Evolutionary conservation across 2,797 vertebrate species (phyloP).

Genomic region (Knipowitschia caucasica): DNA sequence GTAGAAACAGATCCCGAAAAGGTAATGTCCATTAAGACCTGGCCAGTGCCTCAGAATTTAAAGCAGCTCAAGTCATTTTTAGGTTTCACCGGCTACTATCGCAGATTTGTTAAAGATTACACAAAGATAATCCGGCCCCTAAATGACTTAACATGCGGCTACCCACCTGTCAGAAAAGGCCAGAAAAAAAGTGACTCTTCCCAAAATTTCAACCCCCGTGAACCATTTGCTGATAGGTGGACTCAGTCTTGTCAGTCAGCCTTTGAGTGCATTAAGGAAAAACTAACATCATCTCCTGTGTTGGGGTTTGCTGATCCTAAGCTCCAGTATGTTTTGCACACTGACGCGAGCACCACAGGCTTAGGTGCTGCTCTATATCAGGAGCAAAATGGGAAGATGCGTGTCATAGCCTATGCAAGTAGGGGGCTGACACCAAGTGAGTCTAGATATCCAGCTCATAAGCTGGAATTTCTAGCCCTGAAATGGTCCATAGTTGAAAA

Average conservation of each 20-base stretch:
- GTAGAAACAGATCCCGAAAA: neutral
- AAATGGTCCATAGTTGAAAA: slow-evolving; percentile 9
- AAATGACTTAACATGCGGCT: slow-evolving; percentile 2
- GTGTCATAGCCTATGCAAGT: slow-evolving; percentile 17
- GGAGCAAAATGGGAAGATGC: slow-evolving; percentile 10
- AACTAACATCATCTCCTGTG: neutral
- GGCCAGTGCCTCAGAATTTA: neutral
- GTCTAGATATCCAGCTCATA: slow-evolving; percentile 7
- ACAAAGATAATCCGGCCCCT: slow-evolving; percentile 6
- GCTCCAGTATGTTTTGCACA: slow-evolving; percentile 2
- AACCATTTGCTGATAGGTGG: neutral
- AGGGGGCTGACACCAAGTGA: slow-evolving; percentile 13
- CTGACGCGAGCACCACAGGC: slow-evolving; percentile 4
- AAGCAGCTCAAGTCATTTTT: slow-evolving; percentile 10
- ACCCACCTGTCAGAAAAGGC: neutral
- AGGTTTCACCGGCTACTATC: slow-evolving; percentile 11
- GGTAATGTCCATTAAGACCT: neutral
- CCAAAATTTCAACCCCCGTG: neutral
- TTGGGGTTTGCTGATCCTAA: slow-evolving; percentile 3
- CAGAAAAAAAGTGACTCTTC: neutral
- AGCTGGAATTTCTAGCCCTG: neutral
- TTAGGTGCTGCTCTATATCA: slow-evolving; percentile 14
- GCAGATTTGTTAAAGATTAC: no score
- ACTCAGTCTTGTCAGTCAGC: neutral
- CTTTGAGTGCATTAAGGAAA: slow-evolving; percentile 2